Conservation (phyloP, 2,113 vertebrate species). For the Epinephelus lanceolatus region DNA sequence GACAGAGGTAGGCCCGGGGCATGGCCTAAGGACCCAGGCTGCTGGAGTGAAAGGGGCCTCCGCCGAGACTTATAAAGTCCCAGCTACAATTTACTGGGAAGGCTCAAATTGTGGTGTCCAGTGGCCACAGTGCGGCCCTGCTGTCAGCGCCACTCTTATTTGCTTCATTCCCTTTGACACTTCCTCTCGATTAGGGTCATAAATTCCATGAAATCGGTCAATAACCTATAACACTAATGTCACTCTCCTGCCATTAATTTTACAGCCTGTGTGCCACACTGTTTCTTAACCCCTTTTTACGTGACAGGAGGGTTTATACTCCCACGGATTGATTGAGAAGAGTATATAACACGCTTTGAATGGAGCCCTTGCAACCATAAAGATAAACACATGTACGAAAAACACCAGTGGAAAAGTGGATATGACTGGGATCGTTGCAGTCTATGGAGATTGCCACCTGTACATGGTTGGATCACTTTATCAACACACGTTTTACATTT, state of each 20-base stretch:
- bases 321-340: constrained; percentile 73
- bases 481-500: no score
- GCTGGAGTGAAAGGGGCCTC: constrained; percentile 48
- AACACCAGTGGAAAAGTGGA: neutral
- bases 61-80: constrained; percentile 73
- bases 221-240: constrained; percentile 86
- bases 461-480: neutral
- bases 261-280: constrained; percentile 75
- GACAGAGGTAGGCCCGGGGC: constrained; percentile 68
- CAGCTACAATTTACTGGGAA: constrained; percentile 68
- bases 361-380: constrained; percentile 55
- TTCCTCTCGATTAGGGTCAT: constrained; percentile 82
- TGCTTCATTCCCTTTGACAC: constrained; percentile 75
- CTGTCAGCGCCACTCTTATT: constrained; percentile 74
- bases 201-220: constrained; percentile 83
- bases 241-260: constrained; percentile 78
- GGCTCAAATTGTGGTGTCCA: constrained; percentile 65
- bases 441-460: neutral
- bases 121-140: constrained; percentile 42
- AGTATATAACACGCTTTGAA: constrained; percentile 71
- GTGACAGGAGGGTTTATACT: constrained; percentile 61
- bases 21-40: constrained; percentile 62
- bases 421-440: neutral
- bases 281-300: constrained; percentile 74
- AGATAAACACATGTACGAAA: constrained; percentile 45